Evolutionary conservation across 2,888 invertebrate species (phyloP).

Genomic region (Bedellia somnulentella): DNA sequence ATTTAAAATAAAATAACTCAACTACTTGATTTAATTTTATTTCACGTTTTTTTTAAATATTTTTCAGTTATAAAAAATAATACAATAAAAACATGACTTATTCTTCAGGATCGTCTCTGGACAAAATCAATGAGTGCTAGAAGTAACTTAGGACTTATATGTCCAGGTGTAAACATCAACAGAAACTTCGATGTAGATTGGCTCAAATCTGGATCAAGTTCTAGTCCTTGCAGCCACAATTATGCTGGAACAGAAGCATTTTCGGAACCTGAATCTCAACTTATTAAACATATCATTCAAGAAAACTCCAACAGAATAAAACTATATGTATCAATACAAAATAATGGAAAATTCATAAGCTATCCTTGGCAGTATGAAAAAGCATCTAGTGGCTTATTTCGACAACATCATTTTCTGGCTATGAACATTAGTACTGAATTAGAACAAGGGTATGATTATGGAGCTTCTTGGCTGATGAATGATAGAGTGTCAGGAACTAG

Average conservation of each 20-base stretch:
- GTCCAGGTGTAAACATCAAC: slow-evolving; percentile 74
- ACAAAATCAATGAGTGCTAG: slow-evolving; percentile 63
- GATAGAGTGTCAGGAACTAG: slow-evolving; percentile 39
- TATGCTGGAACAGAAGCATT: slow-evolving; percentile 64
- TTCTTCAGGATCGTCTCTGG: too few relatives aligned
- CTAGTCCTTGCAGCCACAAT: slow-evolving; percentile 62
- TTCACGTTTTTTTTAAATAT: too few relatives aligned
- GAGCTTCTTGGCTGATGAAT: slow-evolving; percentile 22
- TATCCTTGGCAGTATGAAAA: slow-evolving; percentile 70
- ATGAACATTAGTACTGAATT: slow-evolving; percentile 24
- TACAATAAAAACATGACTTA: too few relatives aligned
- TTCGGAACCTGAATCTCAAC: slow-evolving; percentile 67
- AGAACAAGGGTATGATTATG: slow-evolving; percentile 20
- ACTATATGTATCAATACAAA: slow-evolving; percentile 74
- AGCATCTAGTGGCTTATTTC: slow-evolving; percentile 36
- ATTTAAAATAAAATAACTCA: too few relatives aligned
- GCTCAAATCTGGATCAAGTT: slow-evolving; percentile 63
- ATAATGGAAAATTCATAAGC: slow-evolving; percentile 68
- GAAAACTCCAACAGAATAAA: slow-evolving; percentile 42
- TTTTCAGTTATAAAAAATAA: too few relatives aligned
- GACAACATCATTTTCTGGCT: slow-evolving; percentile 27
- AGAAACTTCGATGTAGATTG: slow-evolving; percentile 75
- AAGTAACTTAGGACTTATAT: slow-evolving; percentile 32
- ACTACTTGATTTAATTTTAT: too few relatives aligned
- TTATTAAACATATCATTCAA: slow-evolving; percentile 59